A percentile compares a stretch with the other conserved stretches of the same genome.
Conservation (phyloP, 2,888 invertebrate species). For the Druceiella hillmani region DNA sequence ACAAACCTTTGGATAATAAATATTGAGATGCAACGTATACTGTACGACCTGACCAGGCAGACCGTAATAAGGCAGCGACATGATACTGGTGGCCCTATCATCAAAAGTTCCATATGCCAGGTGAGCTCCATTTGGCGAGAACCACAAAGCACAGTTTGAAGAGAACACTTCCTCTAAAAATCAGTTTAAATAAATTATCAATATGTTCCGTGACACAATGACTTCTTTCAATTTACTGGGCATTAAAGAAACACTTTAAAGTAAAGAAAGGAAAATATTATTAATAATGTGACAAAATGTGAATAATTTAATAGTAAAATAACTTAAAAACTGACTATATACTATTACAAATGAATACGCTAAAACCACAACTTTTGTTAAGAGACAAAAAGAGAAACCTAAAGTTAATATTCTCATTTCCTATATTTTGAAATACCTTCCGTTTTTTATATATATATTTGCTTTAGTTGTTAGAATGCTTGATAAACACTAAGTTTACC, state of each 20-base stretch:
- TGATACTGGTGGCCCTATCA: slow-evolving; percentile 65
- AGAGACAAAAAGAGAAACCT: not conserved
- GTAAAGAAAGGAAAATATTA: too few species aligned
- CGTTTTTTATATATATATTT: too few species aligned
- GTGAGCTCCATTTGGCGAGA: slow-evolving; percentile 72
- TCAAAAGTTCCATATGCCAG: slow-evolving; percentile 79
- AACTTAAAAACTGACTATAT: too few species aligned
- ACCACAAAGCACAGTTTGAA: slow-evolving; percentile 84
- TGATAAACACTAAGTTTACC: too few species aligned
- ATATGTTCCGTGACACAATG: not conserved
- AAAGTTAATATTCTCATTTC: not conserved
- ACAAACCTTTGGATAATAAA: slow-evolving; percentile 78
- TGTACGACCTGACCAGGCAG: slow-evolving; percentile 70
- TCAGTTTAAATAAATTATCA: too few species aligned
- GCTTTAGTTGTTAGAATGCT: too few species aligned
- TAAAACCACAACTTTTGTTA: not conserved
- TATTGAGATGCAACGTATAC: slow-evolving; percentile 68
- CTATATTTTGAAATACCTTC: too few species aligned
- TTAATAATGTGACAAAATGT: too few species aligned
- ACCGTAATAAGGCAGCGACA: slow-evolving; percentile 78
- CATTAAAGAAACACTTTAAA: not conserved
- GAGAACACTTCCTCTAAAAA: slow-evolving; percentile 84
- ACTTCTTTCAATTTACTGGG: too few species aligned
- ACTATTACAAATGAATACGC: not conserved
- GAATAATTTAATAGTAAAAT: too few species aligned